Percentiles rank a stretch among this genome's conserved stretches.
These are phyloP conservation scores for Agriopis aurantiaria DNA, from an alignment of 2,888 invertebrate genomes.

Conservation along the genomic window DNA sequence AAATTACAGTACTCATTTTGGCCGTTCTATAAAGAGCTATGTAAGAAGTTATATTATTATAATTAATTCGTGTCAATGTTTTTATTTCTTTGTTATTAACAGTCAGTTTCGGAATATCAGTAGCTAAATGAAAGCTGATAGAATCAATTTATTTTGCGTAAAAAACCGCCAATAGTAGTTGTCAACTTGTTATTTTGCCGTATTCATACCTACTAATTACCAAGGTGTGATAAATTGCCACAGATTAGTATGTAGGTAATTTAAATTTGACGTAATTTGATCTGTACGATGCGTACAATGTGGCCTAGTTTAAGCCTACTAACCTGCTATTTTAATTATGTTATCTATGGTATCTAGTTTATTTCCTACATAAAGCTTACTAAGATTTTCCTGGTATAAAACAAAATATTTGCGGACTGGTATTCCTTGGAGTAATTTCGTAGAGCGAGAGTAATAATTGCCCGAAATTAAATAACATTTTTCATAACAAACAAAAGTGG, in stretches of 20 bases:
- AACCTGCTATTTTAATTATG: slow-evolving; percentile 63
- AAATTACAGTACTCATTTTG: slow-evolving; percentile 46
- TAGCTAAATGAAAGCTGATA: too few relatives aligned
- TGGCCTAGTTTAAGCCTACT: slow-evolving; percentile 5
- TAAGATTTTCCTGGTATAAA: slow-evolving; percentile 69
- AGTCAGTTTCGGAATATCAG: neutral
- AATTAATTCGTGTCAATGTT: slow-evolving; percentile 19
- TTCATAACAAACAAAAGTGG: slow-evolving; percentile 82
- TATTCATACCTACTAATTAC: too few relatives aligned
- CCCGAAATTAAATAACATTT: slow-evolving; percentile 84
- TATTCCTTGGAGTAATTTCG: slow-evolving; percentile 85
- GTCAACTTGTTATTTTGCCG: too few relatives aligned
- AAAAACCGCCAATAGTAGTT: too few relatives aligned
- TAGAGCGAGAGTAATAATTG: slow-evolving; percentile 85
- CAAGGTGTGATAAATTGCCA: too few relatives aligned
- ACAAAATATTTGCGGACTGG: slow-evolving; percentile 73
- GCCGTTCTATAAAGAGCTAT: slow-evolving; percentile 39
- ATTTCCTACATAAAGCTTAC: slow-evolving; percentile 76
- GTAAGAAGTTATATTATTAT: slow-evolving; percentile 37
- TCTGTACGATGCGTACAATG: too few relatives aligned
- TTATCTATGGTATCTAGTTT: slow-evolving; percentile 73
- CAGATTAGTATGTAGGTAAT: too few relatives aligned
- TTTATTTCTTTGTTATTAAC: neutral
- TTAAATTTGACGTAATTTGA: too few relatives aligned
- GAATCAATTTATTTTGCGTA: too few relatives aligned